Base-by-base conservation (phyloP, 2,113 vertebrate species). In the Spermophilus dauricus region DNA sequence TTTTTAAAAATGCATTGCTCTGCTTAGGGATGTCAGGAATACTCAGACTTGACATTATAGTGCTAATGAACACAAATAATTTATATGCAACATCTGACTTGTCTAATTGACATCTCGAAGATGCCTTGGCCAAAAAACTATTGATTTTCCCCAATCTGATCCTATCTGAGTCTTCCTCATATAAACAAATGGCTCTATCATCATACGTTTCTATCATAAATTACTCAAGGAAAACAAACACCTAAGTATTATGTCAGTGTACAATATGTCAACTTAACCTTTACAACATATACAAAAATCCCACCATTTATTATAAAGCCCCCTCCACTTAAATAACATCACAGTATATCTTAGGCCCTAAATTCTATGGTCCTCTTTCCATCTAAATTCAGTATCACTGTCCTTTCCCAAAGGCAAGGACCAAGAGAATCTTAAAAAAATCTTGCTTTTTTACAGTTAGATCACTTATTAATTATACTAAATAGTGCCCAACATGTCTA, bases 391-490 rank as follows among this genome's bases (percentile, higher is more conserved):
- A 88, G 34, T 12, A 67, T 84, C 16, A 82, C 18, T 87, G 34
- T 86, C 32, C 51, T 53, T 96, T 37, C 42, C 28, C 11, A 39
- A 42, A 96, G 39, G 7, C n/a, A 89, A 94, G 85, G 30, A 34
- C 48, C 67, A 93, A 93, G 8, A 86, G 28, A 89, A 83, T 56
- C 42, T 90, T 39, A 58, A 7, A 82, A 82, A 87, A 37, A 9
- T 5, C 12, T 34, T 89, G 18, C 37, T 12, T 45, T 77, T 96
- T 12, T 70, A 70, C 13, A 84, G 48, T 78, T 26, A 63, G 39
- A 69, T 34, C 13, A 76, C 45, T 85, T 87, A 72, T 34, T 95
- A 91, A 91, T 9, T 22, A 89, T 87, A 72, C 30, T 95, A 89
- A 89, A 7, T 17, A 89, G 4, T 53, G 18, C 28, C 24, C 7